These are phyloP conservation scores for Drosophila gunungcola DNA, from an alignment of 1,140 invertebrate genomes.

Conservation along the genomic window DNA sequence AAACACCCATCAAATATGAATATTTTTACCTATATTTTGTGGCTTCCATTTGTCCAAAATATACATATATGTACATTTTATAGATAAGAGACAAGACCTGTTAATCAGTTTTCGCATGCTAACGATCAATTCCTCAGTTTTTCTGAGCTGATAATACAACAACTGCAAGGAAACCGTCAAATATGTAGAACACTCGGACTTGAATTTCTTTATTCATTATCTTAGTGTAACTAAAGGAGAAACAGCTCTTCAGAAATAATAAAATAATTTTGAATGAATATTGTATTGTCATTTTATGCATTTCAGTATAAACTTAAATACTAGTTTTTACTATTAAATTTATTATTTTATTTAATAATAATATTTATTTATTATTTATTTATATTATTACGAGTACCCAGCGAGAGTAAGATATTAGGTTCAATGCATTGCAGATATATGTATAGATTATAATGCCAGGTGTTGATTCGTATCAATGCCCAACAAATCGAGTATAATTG, in stretches of 20 bases:
- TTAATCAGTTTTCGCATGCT: conserved; percentile 7
- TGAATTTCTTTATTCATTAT: neutral
- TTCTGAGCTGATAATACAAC: conserved; percentile 17
- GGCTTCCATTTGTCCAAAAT: conserved; percentile 7
- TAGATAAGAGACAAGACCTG: conserved; percentile 33
- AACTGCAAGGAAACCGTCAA: conserved; percentile 9
- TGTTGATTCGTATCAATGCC: neutral
- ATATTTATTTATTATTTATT: too few species aligned
- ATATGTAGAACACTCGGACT: neutral
- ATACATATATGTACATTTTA: conserved; percentile 7
- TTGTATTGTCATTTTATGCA: too few species aligned
- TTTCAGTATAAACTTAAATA: too few species aligned
- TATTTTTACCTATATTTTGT: conserved; percentile 14
- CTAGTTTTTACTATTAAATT: too few species aligned
- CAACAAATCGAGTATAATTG: neutral
- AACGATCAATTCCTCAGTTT: conserved; percentile 20
- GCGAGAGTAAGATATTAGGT: too few species aligned
- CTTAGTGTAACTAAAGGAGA: neutral
- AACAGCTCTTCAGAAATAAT: neutral
- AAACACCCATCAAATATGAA: conserved; percentile 25
- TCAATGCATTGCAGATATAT: neutral
- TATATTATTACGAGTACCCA: too few species aligned
- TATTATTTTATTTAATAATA: neutral
- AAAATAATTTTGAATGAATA: too few species aligned
- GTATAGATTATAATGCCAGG: neutral